A percentile compares a stretch with the other conserved stretches of the same genome.
phyloP scores from a whole-genome alignment of 2,113 vertebrate genomes.

The Thinocorus orbignyianus region DNA sequence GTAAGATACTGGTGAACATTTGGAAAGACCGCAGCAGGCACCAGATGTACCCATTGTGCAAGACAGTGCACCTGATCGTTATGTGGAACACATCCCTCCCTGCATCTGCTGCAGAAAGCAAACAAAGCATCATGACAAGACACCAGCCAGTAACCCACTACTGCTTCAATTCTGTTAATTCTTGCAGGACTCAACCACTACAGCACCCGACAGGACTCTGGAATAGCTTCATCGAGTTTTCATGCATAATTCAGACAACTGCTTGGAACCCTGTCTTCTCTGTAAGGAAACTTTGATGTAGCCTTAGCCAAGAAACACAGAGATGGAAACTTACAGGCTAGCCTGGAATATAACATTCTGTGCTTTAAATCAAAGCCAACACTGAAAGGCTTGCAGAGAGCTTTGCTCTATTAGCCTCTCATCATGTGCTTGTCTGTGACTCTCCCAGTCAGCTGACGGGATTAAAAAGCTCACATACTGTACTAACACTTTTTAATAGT shows the following conservation, averaged over 20 bases:
- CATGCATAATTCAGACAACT: neutral
- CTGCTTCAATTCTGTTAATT: neutral
- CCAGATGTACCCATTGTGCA: neutral
- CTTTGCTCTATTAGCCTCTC: neutral
- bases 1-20: neutral
- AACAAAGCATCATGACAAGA: neutral
- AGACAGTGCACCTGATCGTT: neutral
- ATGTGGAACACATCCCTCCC: neutral
- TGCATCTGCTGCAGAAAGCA: neutral
- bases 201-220: neutral
- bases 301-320: neutral
- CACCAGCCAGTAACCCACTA: neutral
- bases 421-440: neutral
- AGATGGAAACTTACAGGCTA: neutral
- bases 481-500: neutral
- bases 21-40: neutral
- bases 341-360: neutral
- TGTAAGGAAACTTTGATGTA: neutral
- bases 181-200: neutral
- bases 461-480: neutral
- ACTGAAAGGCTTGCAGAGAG: neutral
- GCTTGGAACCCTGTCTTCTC: neutral
- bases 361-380: neutral
- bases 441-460: accelerated
- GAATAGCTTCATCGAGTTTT: neutral